Evolutionary conservation across 2,113 vertebrate species (phyloP), one percentile per base, ranked within the genome.

Genomic region (Pomatorhinus ruficollis): DNA sequence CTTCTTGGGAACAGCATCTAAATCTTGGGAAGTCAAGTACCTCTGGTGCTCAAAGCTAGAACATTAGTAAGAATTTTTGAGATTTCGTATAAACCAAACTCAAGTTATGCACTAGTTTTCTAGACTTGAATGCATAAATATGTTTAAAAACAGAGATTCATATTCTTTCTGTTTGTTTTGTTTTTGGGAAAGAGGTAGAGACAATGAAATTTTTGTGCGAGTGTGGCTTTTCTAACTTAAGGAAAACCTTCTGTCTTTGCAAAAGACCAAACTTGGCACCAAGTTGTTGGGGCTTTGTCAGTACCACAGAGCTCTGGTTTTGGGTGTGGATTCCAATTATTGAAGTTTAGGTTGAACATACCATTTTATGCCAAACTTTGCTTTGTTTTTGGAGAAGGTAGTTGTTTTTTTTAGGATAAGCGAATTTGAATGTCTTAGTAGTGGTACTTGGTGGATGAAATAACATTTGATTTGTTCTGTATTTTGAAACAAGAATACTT

Each of bases 401-500:
- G 7, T 80, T 86, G 77, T 6, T 92, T 69, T 93, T 88, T 70
- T 39, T 75, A 87, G 63, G 52, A 66, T 89, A 74, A 87, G 72
- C 87, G 13, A 71, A 49, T 57, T 37, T 65, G 63, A 79, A 64
- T 86, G 53, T 86, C 78, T 77, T 74, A 44, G 40, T 53, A 69
- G 23, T 8, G 2, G 35, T 74, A 44, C 39, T 71, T 5, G 5
- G 49, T 70, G 30, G 81, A 77, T 89, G 56, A 90, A 81, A 59
- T 72, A 59, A 31, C 39, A n/a, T 85, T 68, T 87, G 44, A 68
- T 71, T 88, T 75, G 16, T 84, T 23, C 69, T 79, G 8, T 78
- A 37, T 76, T 95, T 97, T 92, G 53, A 76, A 90, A 96, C 80
- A 78, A 94, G 74, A 61, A 33, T 27, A 42, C 15, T 70, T 64